These are phyloP conservation scores for Hirudinaria manillensis DNA, from an alignment of 2,888 invertebrate genomes.

Conservation along the genomic window DNA sequence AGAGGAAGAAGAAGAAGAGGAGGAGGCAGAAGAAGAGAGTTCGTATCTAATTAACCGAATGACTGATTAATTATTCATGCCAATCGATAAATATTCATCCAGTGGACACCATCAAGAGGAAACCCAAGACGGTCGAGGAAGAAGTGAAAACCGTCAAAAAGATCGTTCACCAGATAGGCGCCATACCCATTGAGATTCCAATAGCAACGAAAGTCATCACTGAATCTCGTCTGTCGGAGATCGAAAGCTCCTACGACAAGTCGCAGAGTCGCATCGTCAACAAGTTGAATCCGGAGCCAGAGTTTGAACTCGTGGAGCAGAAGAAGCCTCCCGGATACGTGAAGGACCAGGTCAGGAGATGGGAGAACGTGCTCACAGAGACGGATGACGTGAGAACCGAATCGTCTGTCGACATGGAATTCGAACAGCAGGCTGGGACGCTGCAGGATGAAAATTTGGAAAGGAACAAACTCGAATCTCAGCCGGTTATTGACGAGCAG, in stretches of 20 bases:
- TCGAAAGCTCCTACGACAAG: conserved; percentile 12
- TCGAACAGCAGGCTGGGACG: not conserved
- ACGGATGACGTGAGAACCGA: not conserved
- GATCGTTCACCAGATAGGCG: not conserved
- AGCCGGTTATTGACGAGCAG: not conserved
- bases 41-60: too few relatives aligned
- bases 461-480: not conserved
- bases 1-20: conserved; percentile 9
- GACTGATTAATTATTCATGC: too few relatives aligned
- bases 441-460: not conserved
- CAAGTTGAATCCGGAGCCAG: conserved; percentile 23
- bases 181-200: conserved; percentile 5
- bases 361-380: conserved; percentile 13
- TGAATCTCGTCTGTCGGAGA: conserved; percentile 9
- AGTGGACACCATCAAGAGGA: not conserved
- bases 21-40: not conserved
- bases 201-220: conserved; percentile 23
- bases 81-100: too few relatives aligned
- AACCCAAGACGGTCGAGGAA: not conserved
- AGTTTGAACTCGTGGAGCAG: conserved; percentile 15
- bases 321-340: conserved; percentile 29
- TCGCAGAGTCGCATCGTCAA: conserved; percentile 5
- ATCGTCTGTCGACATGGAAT: not conserved
- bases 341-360: conserved; percentile 29
- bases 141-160: not conserved